phyloP scores from a whole-genome alignment of 2,797 vertebrate species.

The Phrynocephalus forsythii region DNA sequence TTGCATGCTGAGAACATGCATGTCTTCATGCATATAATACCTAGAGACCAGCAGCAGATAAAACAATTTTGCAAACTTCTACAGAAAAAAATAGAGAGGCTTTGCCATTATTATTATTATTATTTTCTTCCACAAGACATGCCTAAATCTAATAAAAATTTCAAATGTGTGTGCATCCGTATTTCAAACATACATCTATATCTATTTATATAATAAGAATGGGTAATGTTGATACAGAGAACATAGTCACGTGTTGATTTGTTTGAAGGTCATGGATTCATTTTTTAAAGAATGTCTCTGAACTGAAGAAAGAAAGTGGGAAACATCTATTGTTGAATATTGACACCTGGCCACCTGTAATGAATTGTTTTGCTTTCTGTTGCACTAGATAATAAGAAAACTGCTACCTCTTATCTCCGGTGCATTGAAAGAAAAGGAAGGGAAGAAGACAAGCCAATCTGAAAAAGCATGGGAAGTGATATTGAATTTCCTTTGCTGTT shows the following conservation, averaged over 20 bases:
- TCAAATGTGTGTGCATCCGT: background rate
- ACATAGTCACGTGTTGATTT: background rate
- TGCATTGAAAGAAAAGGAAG: background rate
- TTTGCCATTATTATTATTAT: background rate
- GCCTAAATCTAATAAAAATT: background rate
- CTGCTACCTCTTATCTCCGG: conserved; percentile 3
- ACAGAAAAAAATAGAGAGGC: background rate
- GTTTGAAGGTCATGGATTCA: background rate
- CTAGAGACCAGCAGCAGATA: background rate
- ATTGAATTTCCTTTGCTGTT: background rate
- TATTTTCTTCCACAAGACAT: background rate
- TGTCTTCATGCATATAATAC: background rate
- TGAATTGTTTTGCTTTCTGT: background rate
- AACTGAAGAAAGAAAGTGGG: background rate
- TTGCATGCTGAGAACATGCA: background rate
- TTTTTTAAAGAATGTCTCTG: conserved; percentile 1
- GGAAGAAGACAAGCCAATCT: background rate
- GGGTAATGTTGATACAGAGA: background rate
- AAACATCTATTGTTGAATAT: background rate
- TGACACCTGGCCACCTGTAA: background rate
- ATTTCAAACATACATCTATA: background rate
- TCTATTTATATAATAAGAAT: background rate
- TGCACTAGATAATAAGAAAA: background rate
- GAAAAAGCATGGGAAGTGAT: background rate
- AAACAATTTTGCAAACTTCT: background rate